Evolutionary conservation across 2,888 invertebrate species (phyloP), one percentile per base, ranked within the genome.

Genomic region (Aporophyla lueneburgensis): DNA sequence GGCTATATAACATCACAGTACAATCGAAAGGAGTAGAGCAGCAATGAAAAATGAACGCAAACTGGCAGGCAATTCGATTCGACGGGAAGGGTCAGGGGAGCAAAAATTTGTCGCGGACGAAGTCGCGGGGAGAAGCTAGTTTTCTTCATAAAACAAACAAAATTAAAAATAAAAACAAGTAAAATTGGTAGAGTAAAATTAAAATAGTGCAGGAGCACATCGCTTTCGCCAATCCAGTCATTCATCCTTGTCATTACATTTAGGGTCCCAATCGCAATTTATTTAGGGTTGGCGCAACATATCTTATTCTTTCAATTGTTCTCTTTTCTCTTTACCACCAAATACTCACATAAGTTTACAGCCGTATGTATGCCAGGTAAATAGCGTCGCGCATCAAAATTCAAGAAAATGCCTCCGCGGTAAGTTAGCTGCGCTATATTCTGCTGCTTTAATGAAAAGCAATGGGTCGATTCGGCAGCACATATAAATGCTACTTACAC

Each of bases 341-440:
- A 40, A 40, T 21, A 40, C 33, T 74, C 5, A 0, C 27, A 0
- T 12, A 80, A 21, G 0, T 51, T 71, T 10, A 16, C 5, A 6
- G 14, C 79, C 40, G 61, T 82, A 14, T 84, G 82, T 87, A 58
- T 33, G 1, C 0, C 53, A 71, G 54, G 56, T 71, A 67, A 80
- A 71, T 68, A 40, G 49, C 53, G 33, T 21, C 54, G 9, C 73
- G 24, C 76, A 87, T 87, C 66, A 81, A 76, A 81, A 84, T 86
- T 80, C 87, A 82, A 83, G 74, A 76, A 78, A 85, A 87, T 74
- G 40, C 49, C 40, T 51, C 27, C 21, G 7, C 66, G n/a, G 67
- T 77, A 76, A 80, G 58, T 69, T 62, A 49, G 59, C 12, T 59
- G 12, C 0, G 46, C 49, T 68, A 76, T 75, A 72, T 76, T 65